Base-by-base conservation (phyloP, 2,888 invertebrate species). In the Drosophila pullipes region DNA sequence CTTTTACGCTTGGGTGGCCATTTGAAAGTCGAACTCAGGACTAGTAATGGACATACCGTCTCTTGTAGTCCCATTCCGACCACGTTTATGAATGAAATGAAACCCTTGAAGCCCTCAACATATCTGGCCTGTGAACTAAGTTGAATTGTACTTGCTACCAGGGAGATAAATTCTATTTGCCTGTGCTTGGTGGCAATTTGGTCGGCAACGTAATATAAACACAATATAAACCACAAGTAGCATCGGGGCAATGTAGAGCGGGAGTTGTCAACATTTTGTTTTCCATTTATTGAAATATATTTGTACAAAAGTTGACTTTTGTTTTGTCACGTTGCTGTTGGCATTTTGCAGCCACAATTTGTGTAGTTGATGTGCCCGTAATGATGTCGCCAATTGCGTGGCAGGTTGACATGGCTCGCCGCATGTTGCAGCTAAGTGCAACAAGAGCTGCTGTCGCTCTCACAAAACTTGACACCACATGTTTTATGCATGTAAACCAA, bases 231-330 rank as follows among this genome's bases (percentile, higher is more conserved):
- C 16, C 55, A 52, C 44, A 70, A 35, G n/a, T 16, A 25, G 25
- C 16, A 49, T 55, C 44, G 1, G 57, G 28, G 1, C 13, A 28
- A 4, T 54, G 18, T 10, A 1, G 54, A 25, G 18, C 10, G 35
- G 31, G 28, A 69, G 53, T 50, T 78, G 87, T 70, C 60, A 63
- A 55, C 83, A 55, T 69, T 78, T 78, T 81, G 78, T 85, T 74
- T 90, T 81, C 76, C 75, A 88, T 76, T 85, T 88, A 88, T 90
- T 88, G 81, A 71, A 89, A 71, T 64, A 67, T 74, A 85, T 75
- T 79, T 83, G 85, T 41, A 62, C 39, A 55, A n/a, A 69, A 75
- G 78, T 75, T 67, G 74, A 69, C 69, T 73, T 76, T 68, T 72
- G 68, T 69, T 70, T 61, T 57, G 67, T 28, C 73, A 39, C 68